Evolutionary conservation across 2,888 invertebrate species (phyloP).

Genomic region (Papilio elwesi): DNA sequence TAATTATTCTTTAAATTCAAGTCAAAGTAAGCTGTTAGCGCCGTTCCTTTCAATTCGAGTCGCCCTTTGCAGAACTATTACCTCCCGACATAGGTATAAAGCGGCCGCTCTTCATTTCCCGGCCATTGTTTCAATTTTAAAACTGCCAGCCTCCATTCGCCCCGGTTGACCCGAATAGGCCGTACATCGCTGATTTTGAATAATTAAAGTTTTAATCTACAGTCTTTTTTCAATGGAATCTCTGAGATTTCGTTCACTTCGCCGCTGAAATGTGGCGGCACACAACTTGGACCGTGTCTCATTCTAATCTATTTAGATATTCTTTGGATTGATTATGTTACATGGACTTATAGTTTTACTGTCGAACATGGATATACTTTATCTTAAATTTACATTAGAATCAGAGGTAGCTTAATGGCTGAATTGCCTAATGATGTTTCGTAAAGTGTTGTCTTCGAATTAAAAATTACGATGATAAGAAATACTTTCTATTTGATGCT

Average conservation of each 20-base stretch:
- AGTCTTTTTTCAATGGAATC: conserved; percentile 55
- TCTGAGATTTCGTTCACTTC: conserved; percentile 40
- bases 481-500: too few relatives aligned
- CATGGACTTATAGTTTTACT: too few relatives aligned
- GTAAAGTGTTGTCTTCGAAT: too few relatives aligned
- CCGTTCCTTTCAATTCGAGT: conserved; percentile 28
- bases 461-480: too few relatives aligned
- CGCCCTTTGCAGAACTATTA: conserved; percentile 29
- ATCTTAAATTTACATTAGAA: too few relatives aligned
- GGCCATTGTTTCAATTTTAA: conserved; percentile 69
- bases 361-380: too few relatives aligned
- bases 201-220: conserved; percentile 72
- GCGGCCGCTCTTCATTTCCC: conserved; percentile 60
- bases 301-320: background rate
- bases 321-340: background rate
- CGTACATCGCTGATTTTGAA: conserved; percentile 70
- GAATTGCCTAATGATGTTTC: too few relatives aligned
- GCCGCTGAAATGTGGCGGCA: conserved; percentile 28
- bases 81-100: conserved; percentile 41
- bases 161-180: conserved; percentile 66
- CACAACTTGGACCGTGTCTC: background rate
- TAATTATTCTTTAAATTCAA: conserved; percentile 28
- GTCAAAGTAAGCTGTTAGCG: conserved; percentile 27
- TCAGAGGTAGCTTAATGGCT: too few relatives aligned
- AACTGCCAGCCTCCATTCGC: conserved; percentile 57